A percentile compares a stretch with the other conserved stretches of the same genome.
These are phyloP conservation scores for Hassar affinis DNA, from an alignment of 2,113 vertebrate genomes.

Conservation along the genomic window DNA sequence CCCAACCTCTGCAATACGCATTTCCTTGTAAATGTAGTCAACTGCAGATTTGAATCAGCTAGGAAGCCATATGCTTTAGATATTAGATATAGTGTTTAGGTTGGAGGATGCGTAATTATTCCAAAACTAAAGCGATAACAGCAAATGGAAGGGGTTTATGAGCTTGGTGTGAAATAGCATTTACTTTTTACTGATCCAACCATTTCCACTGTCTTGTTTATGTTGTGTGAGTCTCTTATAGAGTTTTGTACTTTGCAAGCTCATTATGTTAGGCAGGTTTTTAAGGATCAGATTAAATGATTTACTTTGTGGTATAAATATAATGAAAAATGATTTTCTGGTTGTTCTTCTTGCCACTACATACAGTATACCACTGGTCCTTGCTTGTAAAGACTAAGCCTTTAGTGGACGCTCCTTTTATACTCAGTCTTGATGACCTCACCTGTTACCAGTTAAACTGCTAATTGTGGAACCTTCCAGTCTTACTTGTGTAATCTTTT, in stretches of 20 bases:
- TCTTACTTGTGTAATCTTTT: no score
- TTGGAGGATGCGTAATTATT: neutral
- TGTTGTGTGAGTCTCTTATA: neutral
- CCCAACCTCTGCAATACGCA: neutral
- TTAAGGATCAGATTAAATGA: no score
- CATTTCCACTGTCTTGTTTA: neutral
- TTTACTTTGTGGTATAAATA: no score
- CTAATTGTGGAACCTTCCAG: no score
- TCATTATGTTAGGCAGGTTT: neutral
- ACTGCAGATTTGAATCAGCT: neutral
- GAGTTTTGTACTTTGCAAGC: neutral
- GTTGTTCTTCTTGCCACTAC: no score
- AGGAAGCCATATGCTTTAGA: neutral
- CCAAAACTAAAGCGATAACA: neutral
- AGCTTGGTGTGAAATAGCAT: slow-evolving; percentile 9
- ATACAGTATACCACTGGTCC: no score
- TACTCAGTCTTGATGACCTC: no score
- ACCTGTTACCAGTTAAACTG: no score
- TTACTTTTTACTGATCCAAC: slow-evolving; percentile 1
- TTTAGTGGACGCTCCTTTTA: no score
- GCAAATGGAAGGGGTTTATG: neutral
- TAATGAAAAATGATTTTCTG: no score
- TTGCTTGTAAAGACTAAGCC: no score
- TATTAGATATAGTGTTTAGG: neutral
- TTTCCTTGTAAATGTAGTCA: neutral